Evolutionary conservation across 2,888 invertebrate species (phyloP).

Genomic region (Automeris io): DNA sequence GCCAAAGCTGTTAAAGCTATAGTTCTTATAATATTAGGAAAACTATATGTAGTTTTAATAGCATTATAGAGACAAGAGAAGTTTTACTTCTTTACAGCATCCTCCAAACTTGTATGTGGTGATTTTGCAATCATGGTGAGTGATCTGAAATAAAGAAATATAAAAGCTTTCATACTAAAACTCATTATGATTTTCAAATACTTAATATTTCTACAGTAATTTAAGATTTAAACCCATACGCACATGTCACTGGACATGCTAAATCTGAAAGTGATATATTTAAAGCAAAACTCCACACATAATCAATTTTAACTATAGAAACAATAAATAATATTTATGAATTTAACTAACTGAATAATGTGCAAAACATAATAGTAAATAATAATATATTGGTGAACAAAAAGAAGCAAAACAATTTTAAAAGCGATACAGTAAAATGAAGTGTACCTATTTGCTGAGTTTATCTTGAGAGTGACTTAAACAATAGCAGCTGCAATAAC

Average conservation of each 20-base stretch:
- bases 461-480: constrained; percentile 74
- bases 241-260: constrained; percentile 18
- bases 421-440: constrained; percentile 57
- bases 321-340: constrained; percentile 12
- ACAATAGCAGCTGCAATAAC: constrained; percentile 74
- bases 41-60: constrained; percentile 1
- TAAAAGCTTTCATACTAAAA: not conserved
- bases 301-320: constrained; percentile 10
- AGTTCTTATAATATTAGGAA: constrained; percentile 19
- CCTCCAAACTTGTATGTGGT: constrained; percentile 57
- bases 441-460: constrained; percentile 71
- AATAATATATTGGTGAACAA: constrained; percentile 16
- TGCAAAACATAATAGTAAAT: constrained; percentile 22
- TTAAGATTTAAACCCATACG: constrained; percentile 2
- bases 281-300: constrained; percentile 13
- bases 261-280: not conserved
- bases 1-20: constrained; percentile 19
- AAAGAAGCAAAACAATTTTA: constrained; percentile 41
- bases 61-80: not conserved
- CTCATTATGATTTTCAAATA: no score
- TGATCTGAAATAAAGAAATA: constrained; percentile 50
- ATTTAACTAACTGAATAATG: constrained; percentile 16
- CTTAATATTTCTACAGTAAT: constrained; percentile 3
- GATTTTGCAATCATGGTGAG: constrained; percentile 64
- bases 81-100: constrained; percentile 47